Evolutionary conservation across 2,797 vertebrate species (phyloP).

Genomic region (Erethizon dorsatum): DNA sequence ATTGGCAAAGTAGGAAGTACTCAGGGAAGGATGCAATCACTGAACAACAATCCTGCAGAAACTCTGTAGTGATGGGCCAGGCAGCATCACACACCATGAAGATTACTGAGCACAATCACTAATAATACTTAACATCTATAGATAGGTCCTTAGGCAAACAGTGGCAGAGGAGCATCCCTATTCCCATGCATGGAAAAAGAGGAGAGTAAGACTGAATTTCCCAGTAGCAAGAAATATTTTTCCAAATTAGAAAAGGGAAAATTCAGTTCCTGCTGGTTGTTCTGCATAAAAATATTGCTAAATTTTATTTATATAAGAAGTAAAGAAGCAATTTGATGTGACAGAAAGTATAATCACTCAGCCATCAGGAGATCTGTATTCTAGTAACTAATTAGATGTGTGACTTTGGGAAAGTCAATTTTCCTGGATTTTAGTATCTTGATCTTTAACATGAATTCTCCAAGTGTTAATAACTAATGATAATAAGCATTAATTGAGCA

Average conservation of each 20-base stretch:
- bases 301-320: neutral
- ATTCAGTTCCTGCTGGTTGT: neutral
- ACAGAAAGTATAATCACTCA: neutral
- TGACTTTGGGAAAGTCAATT: conserved; percentile 1
- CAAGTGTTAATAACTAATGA: neutral
- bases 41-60: neutral
- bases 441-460: conserved; percentile 27
- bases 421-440: neutral
- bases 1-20: neutral
- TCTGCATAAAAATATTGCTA: neutral
- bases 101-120: neutral
- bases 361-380: neutral
- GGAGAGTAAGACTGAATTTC: neutral
- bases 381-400: neutral
- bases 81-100: neutral
- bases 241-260: conserved; percentile 2
- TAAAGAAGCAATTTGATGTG: neutral
- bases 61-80: neutral
- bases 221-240: neutral
- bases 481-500: neutral
- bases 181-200: neutral
- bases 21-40: neutral
- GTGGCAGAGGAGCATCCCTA: neutral
- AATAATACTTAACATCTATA: neutral
- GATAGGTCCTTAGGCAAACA: neutral